These are phyloP conservation scores for Littorina saxatilis DNA, from an alignment of 1,140 invertebrate species.

Conservation along the genomic window DNA sequence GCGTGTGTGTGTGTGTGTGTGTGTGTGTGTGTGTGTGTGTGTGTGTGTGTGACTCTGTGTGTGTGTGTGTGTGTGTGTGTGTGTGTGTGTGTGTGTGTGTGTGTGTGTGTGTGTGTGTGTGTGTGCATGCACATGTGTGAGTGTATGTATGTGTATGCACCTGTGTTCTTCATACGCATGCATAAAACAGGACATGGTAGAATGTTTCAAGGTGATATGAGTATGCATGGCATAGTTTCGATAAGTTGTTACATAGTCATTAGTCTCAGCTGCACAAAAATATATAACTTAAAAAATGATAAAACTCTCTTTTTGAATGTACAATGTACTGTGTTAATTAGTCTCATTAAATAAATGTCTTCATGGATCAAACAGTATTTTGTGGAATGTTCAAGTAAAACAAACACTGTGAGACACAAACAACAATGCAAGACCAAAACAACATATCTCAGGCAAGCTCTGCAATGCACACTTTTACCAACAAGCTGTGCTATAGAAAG, in stretches of 20 bases:
- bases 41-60: not conserved
- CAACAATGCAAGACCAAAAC: no score
- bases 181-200: not conserved
- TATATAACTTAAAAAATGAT: not conserved
- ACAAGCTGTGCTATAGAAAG: no score
- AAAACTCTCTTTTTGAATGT: not conserved
- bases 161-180: not conserved
- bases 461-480: no score
- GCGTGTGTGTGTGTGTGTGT: no score
- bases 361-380: no score
- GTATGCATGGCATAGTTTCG: not conserved
- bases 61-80: not conserved
- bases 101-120: not conserved
- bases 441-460: no score
- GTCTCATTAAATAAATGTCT: no score
- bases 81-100: not conserved
- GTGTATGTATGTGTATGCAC: not conserved
- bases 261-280: not conserved
- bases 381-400: no score
- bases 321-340: not conserved
- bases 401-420: no score
- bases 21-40: constrained; percentile 6
- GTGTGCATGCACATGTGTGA: not conserved
- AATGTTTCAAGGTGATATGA: not conserved
- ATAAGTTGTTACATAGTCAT: no score